Evolutionary conservation across 2,113 vertebrate genomes (phyloP), one percentile per base, ranked within the genome.

Genomic region (Lepisosteus osseus): DNA sequence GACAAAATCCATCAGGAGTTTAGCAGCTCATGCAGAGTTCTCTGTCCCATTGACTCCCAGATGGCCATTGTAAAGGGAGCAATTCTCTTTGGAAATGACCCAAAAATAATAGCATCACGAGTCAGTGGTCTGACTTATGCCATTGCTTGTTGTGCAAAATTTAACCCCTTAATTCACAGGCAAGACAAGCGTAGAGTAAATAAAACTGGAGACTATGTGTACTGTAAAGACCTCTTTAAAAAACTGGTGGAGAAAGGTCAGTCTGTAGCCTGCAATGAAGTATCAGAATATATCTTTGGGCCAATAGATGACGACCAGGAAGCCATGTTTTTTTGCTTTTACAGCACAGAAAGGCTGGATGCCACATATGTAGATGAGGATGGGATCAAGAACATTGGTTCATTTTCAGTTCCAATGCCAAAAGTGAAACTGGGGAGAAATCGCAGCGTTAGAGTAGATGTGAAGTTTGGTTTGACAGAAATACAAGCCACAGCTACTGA

Each of bases 91-190:
- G 79, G 74, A 29, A 74, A n/a, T 47, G 40, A 74, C 29, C 72
- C 70, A 63, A 61, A 29, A 3, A 0, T 76, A 0, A 65, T 78
- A 12, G 43, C 55, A 2, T 51, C 68, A 11, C 61, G 77, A 12
- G 69, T 71, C 69, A 77, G 73, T 54, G 42, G 14, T 3, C 64
- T 69, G n/a, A 80, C 76, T 9, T 80, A 80, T 0, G 79, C 69
- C 3, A 17, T 74, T 51, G n/a, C 0, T 8, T 0, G 71, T 6
- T 0, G 0, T 54, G 0, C 0, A 0, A 14, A 0, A 0, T 80
- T 78, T 74, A 66, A 78, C 43, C 7, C 51, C 9, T 54, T 54
- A 6, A 69, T 63, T 12, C 74, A 79, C 4, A 65, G 41, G 14
- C 2, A 3, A 15, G 29, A 72, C 0, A 77, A 70, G 42, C 7